These are phyloP conservation scores for Heliopora coerulea DNA, from an alignment of 92 coral and sea anemone species.

Conservation along the genomic window DNA sequence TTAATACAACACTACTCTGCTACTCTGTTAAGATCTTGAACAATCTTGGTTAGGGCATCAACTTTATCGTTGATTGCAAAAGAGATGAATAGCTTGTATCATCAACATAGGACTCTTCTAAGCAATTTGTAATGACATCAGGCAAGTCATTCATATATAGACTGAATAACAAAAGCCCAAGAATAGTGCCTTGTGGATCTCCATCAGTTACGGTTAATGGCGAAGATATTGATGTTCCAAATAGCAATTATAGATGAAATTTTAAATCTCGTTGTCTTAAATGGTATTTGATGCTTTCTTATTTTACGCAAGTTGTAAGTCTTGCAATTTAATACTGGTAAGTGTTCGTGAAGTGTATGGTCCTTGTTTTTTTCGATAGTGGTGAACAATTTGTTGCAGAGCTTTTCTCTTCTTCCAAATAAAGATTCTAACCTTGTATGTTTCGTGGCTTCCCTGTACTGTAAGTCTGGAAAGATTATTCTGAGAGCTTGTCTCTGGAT, in stretches of 20 bases:
- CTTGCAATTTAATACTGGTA: not conserved
- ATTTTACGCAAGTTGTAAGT: not conserved
- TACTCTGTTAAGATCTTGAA: no score
- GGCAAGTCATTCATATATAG: no score
- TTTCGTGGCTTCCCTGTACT: conserved; percentile 6
- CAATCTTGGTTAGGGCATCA: no score
- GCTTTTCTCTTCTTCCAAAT: conserved; percentile 11
- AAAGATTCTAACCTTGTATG: not conserved
- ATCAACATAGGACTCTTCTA: no score
- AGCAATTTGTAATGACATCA: no score
- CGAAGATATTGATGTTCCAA: no score
- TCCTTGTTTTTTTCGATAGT: conserved; percentile 12
- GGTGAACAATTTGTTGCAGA: not conserved
- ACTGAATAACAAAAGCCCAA: no score
- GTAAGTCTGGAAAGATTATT: conserved; percentile 35
- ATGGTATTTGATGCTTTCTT: not conserved
- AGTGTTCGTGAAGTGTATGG: conserved; percentile 5
- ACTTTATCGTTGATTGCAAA: no score
- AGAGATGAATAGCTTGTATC: no score
- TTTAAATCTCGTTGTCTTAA: not conserved
- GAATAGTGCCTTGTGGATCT: no score
- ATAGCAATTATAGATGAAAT: not conserved
- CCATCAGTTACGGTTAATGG: no score
- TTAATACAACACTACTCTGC: no score
- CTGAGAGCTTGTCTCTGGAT: conserved; percentile 54